Conservation (phyloP, 2,113 vertebrate species). For the Apodemus sylvaticus region DNA sequence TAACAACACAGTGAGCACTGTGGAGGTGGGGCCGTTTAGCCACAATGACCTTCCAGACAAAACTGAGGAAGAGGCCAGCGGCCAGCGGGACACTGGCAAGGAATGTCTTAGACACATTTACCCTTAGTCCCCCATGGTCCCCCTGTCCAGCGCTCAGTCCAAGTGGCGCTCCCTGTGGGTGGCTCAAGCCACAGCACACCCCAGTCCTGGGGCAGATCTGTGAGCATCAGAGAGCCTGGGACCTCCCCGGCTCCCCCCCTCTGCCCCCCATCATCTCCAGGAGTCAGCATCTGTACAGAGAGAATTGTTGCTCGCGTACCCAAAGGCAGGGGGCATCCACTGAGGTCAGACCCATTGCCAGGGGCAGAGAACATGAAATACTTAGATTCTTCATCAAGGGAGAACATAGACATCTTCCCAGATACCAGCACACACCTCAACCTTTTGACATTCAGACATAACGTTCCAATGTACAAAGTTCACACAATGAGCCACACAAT, state of each 20-base stretch:
- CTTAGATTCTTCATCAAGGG: not conserved
- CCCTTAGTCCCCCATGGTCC: not conserved
- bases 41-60: not conserved
- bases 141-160: not conserved
- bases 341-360: not conserved
- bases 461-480: not conserved
- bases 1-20: accelerated
- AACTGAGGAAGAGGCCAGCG: not conserved
- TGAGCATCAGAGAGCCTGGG: not conserved
- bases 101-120: not conserved
- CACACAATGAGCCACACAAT: not conserved
- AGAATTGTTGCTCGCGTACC: not conserved
- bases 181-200: no score
- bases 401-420: not conserved
- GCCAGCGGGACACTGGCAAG: no score
- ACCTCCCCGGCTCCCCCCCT: no score
- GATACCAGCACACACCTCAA: not conserved
- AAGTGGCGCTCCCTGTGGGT: no score
- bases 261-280: no score
- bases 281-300: not conserved
- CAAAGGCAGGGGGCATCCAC: not conserved
- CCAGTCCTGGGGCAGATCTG: not conserved
- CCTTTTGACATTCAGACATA: not conserved
- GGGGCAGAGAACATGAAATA: not conserved
- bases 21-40: not conserved